Percentiles rank a stretch among this genome's conserved stretches.
These are phyloP conservation scores for Corythaixoides concolor DNA, from an alignment of 2,113 vertebrate genomes.

Conservation along the genomic window DNA sequence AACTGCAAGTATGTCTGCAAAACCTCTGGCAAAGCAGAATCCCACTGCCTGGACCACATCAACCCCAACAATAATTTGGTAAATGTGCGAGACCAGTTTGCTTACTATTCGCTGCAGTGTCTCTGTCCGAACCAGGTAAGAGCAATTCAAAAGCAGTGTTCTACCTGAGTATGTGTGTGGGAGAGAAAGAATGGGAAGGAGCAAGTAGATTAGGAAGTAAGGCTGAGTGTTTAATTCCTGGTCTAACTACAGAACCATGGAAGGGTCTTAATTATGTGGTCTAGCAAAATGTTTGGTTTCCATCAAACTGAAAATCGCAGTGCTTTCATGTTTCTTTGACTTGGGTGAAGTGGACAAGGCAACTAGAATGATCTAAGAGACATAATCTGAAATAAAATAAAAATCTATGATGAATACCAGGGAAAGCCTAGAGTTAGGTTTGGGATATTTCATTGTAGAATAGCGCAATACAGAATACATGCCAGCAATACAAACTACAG, in stretches of 20 bases:
- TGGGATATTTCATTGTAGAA: fast-evolving
- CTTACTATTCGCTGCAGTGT: constrained; percentile 97
- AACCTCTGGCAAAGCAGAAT: constrained; percentile 97
- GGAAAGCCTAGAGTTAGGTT: not conserved
- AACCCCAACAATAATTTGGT: constrained; percentile 97
- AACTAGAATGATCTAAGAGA: not conserved
- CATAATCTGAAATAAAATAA: not conserved
- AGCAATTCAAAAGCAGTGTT: not conserved
- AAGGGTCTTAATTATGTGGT: not conserved
- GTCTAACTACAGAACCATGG: not conserved
- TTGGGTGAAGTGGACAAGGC: not conserved
- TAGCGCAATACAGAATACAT: not conserved
- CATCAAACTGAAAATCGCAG: not conserved
- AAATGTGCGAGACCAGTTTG: constrained; percentile 97
- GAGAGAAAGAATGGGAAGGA: not conserved
- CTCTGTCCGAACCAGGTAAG: constrained; percentile 98
- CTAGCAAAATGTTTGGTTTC: not conserved
- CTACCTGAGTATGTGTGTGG: not conserved
- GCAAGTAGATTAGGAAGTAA: not conserved
- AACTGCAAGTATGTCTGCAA: constrained; percentile 99
- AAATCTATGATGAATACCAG: not conserved
- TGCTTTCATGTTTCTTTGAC: not conserved
- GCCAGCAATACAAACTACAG: fast-evolving
- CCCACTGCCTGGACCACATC: constrained; percentile 99
- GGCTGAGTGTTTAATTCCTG: not conserved